Percentiles rank a stretch among this genome's conserved stretches.
These are phyloP conservation scores for Drosophila pruinosa DNA, from an alignment of 1,140 invertebrate genomes.

Conservation along the genomic window DNA sequence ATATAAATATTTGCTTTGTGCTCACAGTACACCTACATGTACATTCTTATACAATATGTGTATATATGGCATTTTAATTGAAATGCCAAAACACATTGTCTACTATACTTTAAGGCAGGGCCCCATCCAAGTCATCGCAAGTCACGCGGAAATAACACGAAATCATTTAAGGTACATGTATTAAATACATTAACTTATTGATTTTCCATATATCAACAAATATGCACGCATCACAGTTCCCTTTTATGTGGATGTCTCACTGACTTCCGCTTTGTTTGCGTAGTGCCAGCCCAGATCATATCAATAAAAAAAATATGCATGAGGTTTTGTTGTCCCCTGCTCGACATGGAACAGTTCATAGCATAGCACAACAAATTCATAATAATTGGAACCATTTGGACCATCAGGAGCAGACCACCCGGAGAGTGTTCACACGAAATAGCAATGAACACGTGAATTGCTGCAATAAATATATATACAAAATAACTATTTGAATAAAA, in stretches of 20 bases:
- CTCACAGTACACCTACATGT: not conserved
- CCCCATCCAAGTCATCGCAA: constrained; percentile 25
- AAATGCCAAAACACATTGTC: constrained; percentile 50
- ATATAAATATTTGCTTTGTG: constrained; percentile 35
- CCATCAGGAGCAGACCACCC: constrained; percentile 13
- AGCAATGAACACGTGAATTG: constrained; percentile 32
- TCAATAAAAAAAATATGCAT: constrained; percentile 37
- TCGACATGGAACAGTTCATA: not conserved
- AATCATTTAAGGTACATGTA: constrained; percentile 67
- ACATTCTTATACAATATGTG: constrained; percentile 8
- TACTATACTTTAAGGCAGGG: constrained; percentile 51
- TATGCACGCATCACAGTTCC: not conserved
- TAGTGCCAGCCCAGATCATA: constrained; percentile 28
- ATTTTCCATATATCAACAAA: constrained; percentile 57
- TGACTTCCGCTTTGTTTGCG: constrained; percentile 34
- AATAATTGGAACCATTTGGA: constrained; percentile 56
- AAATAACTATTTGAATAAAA: not conserved
- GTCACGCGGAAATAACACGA: constrained; percentile 63
- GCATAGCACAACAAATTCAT: constrained; percentile 45
- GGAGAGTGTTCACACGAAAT: constrained; percentile 12
- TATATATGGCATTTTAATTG: constrained; percentile 58
- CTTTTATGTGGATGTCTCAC: constrained; percentile 11
- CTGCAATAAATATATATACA: not conserved
- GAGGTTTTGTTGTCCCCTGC: constrained; percentile 1
- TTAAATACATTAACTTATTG: constrained; percentile 76